These are phyloP conservation scores for Atta texana DNA, from an alignment of 1,140 invertebrate species.

Conservation along the genomic window DNA sequence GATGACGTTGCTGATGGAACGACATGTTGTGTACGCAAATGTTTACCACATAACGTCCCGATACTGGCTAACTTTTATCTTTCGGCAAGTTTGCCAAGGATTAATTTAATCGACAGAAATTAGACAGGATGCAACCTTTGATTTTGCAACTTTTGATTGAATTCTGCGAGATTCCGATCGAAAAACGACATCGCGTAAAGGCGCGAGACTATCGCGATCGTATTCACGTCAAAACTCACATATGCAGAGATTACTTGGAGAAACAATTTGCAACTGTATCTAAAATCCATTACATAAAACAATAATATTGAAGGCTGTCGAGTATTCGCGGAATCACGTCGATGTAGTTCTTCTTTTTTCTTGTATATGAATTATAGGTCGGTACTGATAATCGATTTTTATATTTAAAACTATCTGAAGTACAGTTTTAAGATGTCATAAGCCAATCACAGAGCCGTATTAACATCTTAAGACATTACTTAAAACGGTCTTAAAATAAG, in stretches of 20 bases:
- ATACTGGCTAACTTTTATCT: conserved; percentile 24
- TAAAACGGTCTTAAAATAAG: too few relatives aligned
- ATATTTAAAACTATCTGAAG: too few relatives aligned
- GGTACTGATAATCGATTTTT: too few relatives aligned
- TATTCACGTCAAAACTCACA: background rate
- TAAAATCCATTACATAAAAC: conserved; percentile 8
- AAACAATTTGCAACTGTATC: background rate
- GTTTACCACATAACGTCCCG: conserved; percentile 28
- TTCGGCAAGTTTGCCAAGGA: background rate
- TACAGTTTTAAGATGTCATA: too few relatives aligned
- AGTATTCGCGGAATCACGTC: conserved; percentile 9
- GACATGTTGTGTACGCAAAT: conserved; percentile 39
- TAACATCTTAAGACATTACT: too few relatives aligned
- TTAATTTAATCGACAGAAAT: background rate
- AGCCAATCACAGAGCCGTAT: too few relatives aligned
- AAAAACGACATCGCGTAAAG: conserved; percentile 11
- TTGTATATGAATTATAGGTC: background rate
- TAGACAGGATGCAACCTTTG: background rate
- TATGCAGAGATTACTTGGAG: background rate
- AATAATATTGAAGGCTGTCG: conserved; percentile 4
- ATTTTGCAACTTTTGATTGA: conserved; percentile 9
- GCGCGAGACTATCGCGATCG: background rate
- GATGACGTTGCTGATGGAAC: conserved; percentile 27
- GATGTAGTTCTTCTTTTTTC: background rate
- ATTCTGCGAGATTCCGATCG: background rate